A percentile compares a stretch with the other conserved stretches of the same genome.
phyloP scores from a whole-genome alignment of 2,797 vertebrate genomes.

The Rhabdophis nuchalis region DNA sequence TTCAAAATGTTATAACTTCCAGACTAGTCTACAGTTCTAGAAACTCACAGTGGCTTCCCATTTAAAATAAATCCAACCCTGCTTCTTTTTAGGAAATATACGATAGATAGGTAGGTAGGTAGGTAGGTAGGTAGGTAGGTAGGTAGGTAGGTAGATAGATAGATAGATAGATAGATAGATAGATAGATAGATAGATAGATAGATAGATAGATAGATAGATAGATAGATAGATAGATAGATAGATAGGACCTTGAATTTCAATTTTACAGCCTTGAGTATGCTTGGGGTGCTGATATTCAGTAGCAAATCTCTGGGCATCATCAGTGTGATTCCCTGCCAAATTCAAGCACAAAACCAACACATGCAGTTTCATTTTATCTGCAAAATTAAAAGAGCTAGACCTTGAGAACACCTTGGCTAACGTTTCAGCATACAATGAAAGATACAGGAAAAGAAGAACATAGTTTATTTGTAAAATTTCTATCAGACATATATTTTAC shows the following conservation, averaged over 20 bases:
- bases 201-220: too few species aligned
- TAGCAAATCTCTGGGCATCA: neutral
- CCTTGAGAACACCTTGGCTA: neutral
- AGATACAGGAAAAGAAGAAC: neutral
- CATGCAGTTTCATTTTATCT: neutral
- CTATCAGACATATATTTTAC: neutral
- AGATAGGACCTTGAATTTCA: neutral
- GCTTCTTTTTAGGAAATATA: neutral
- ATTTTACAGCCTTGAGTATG: neutral
- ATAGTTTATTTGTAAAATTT: neutral
- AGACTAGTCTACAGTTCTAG: neutral
- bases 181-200: too few species aligned
- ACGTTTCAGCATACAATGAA: neutral
- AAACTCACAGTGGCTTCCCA: neutral
- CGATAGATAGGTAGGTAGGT: too few species aligned
- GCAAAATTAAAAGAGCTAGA: neutral
- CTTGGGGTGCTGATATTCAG: neutral
- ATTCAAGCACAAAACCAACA: neutral
- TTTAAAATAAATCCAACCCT: neutral
- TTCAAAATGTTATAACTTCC: neutral
- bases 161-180: too few species aligned
- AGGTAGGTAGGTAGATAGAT: too few species aligned
- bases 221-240: neutral
- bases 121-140: too few species aligned
- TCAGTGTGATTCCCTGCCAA: neutral